A percentile compares a stretch with the other conserved stretches of the same genome.
phyloP scores from a whole-genome alignment of 2,797 vertebrate species.

The Alca torda region DNA sequence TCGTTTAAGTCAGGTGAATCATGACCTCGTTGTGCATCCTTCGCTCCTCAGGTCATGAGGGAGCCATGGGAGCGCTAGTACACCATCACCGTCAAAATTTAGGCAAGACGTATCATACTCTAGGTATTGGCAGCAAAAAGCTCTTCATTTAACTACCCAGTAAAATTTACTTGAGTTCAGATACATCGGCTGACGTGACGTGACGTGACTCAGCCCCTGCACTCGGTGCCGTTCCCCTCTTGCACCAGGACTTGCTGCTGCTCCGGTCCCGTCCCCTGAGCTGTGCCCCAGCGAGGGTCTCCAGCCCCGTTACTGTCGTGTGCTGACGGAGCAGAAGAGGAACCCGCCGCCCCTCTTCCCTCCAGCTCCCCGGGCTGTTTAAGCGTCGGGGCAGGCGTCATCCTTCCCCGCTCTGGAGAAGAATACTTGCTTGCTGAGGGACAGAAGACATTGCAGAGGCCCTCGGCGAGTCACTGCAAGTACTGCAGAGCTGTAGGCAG shows the following conservation, averaged over 20 bases:
- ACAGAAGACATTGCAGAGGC: background rate
- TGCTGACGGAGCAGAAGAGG: background rate
- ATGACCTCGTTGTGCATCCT: background rate
- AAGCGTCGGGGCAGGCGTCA: background rate
- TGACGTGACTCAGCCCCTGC: accelerated
- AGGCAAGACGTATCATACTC: background rate
- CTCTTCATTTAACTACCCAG: background rate
- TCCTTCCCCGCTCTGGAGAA: background rate
- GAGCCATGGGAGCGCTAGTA: background rate
- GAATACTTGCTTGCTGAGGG: background rate
- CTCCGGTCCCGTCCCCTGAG: background rate
- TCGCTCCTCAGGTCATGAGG: background rate
- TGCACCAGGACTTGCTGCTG: background rate
- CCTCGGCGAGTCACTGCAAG: background rate
- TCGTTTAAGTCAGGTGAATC: background rate
- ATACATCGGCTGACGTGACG: accelerated
- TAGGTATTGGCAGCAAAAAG: background rate
- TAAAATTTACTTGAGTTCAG: background rate
- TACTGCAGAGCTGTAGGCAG: background rate
- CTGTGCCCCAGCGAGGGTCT: background rate
- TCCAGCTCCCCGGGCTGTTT: background rate
- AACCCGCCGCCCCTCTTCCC: background rate
- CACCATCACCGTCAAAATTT: background rate
- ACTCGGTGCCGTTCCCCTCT: accelerated
- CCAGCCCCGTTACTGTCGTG: background rate